A percentile compares a stretch with the other conserved stretches of the same genome.
phyloP scores from a whole-genome alignment of 2,113 vertebrate genomes.

The Chloebia gouldiae region DNA sequence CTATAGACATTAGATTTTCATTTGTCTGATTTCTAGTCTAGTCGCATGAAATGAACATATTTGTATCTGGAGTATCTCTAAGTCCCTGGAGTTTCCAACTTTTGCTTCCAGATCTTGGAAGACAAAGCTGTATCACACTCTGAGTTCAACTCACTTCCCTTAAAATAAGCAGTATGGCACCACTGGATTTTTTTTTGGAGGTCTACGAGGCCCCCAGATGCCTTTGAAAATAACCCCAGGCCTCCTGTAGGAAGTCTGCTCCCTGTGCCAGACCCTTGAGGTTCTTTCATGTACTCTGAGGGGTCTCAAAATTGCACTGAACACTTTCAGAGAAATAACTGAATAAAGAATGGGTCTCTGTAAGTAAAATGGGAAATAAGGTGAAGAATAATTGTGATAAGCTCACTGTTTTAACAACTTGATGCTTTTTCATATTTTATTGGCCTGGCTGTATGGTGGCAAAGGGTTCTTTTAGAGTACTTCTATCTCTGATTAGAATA shows the following conservation, averaged over 20 bases:
- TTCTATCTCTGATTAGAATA: background rate
- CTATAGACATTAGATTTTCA: background rate
- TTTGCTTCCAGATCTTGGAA: background rate
- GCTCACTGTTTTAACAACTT: background rate
- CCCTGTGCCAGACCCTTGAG: background rate
- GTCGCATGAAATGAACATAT: background rate
- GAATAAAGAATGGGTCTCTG: background rate
- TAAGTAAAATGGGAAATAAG: background rate
- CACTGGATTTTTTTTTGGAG: background rate
- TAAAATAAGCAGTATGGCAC: background rate
- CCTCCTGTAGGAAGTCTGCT: background rate
- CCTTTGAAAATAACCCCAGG: background rate
- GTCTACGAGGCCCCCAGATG: rapidly evolving
- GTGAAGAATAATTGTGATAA: background rate
- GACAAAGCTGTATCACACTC: background rate
- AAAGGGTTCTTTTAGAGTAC: background rate
- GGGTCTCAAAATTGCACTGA: background rate
- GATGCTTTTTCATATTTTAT: background rate
- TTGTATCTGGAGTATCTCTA: background rate
- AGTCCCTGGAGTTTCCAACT: background rate
- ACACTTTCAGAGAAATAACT: background rate
- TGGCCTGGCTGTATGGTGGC: background rate
- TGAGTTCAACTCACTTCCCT: background rate
- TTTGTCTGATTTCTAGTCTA: background rate
- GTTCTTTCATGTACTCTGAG: background rate